Evolutionary conservation across 2,888 invertebrate genomes (phyloP), one percentile per base, ranked within the genome.

Genomic region (Drosophila kokeensis): DNA sequence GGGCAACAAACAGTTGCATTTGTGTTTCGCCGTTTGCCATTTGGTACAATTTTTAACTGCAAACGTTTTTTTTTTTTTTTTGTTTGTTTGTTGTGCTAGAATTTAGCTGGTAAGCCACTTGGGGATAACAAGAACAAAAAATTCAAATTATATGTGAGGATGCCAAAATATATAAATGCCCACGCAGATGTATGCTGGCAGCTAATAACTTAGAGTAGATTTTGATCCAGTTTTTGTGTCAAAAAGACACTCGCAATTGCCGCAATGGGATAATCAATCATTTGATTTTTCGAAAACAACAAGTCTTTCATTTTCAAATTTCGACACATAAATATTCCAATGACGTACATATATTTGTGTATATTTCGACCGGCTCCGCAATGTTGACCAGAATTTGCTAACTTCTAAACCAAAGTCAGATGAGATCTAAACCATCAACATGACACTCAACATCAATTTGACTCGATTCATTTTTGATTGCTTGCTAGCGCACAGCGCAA

Each of bases 1-100:
- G 21, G 55, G 11, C 49, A 42, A 29, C 18, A 32, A 59, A 54
- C 69, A 40, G 69, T 58, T 69, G 59, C 60, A 54, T 69, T 38
- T 59, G 34, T 59, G 34, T 34, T 38, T 30, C 21, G 50, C 45
- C 45, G 45, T 27, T 61, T 49, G 29, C 34, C 38, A 50, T 48
- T 57, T 42, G 18, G 27, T 59, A 49, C 24, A 40, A 21, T 57
- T 42, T 29, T 40, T 40, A 57, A 27, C 38, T 58, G 21, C 32
- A 36, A 40, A 24, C 32, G 21, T 6, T 60, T 34, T n/a, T 36
- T 36, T 36, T 13, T 45, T 6, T 60, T 34, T n/a, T 36, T 36
- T 36, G 7, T 45, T 45, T 36, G 36, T 36, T 34, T 36, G 36
- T 36, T 18, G 36, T 42, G 34, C 29, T 36, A n/a, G 50, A 29